Evolutionary conservation across 2,797 vertebrate genomes (phyloP).

Genomic region (Notoglanidium macrostoma): DNA sequence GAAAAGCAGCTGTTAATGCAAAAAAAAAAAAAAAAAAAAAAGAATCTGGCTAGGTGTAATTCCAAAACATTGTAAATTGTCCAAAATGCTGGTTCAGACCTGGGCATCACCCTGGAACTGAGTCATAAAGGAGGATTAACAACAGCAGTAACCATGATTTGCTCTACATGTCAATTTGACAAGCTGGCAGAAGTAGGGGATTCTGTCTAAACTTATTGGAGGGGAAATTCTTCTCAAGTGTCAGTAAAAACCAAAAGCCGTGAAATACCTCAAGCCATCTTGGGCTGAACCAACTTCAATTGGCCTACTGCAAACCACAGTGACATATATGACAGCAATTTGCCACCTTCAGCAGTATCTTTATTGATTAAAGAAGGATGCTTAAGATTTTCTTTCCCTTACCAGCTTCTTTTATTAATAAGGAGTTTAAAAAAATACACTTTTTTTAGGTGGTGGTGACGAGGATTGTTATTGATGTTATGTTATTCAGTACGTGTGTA

Average conservation of each 20-base stretch:
- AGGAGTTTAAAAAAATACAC: neutral
- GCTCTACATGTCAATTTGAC: slow-evolving; percentile 24
- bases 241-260: slow-evolving; percentile 18
- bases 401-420: neutral
- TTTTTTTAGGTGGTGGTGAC: too few relatives aligned
- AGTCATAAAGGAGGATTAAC: slow-evolving; percentile 33
- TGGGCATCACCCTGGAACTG: slow-evolving; percentile 13
- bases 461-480: too few relatives aligned
- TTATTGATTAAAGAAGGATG: neutral
- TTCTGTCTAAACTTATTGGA: slow-evolving; percentile 25
- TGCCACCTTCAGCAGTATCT: neutral
- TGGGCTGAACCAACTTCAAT: slow-evolving; percentile 17
- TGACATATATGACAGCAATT: neutral
- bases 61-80: slow-evolving; percentile 13
- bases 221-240: slow-evolving; percentile 19
- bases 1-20: slow-evolving; percentile 2
- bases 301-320: slow-evolving; percentile 18
- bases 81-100: slow-evolving; percentile 24
- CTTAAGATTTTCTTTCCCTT: neutral
- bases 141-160: neutral
- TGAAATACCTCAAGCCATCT: slow-evolving; percentile 8
- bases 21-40: slow-evolving; percentile 10
- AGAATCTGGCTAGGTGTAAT: neutral
- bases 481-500: too few relatives aligned
- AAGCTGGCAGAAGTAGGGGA: slow-evolving; percentile 26